Base-by-base conservation (phyloP, 2,113 vertebrate species). In the Meleagris gallopavo region DNA sequence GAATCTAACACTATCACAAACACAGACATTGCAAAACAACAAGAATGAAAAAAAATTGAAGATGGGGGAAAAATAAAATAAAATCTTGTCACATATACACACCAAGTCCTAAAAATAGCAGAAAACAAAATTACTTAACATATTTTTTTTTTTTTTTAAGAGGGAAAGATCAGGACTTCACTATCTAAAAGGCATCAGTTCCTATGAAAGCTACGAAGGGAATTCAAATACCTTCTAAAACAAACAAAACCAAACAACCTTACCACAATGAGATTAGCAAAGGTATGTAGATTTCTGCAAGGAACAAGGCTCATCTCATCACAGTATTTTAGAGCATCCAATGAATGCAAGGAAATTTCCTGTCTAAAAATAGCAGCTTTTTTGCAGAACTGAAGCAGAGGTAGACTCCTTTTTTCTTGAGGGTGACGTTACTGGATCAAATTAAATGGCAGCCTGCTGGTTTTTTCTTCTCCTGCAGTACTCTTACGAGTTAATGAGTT, bases 401-500 rank as follows among this genome's bases (percentile, higher is more conserved):
- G 92, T 61, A 94, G 36, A 89, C 84, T 77, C 74, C 36, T 60
- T 54, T 73, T 78, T 78, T 24, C 93, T 95, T 91, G 72, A 45
- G 86, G 95, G 89, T 96, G 96, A 76, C 93, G 84, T 88, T 88
- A 88, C 58, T 61, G 24, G 76, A 93, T 79, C 67, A 89, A 89
- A 19, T 40, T 67, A 91, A 73, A 65, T 12, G 11, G 18, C 22
- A 92, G 29, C 22, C 80, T 71, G 18, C 17, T 50, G 8, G 5
- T 87, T 50, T 87, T 50, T 52, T 12, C 38, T 64, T 83, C 15
- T 34, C 8, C 45, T 45, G 17, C 29, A 64, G 27, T 21, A 64
- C 60, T 81, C 50, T 71, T 22, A 81, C 10, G 8, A 55, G 41
- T 38, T n/a, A 64, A 34, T 10, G 29, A 55, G 9, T 1, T 55